Conservation (phyloP, 2,797 vertebrate genomes). For the Avahi laniger region DNA sequence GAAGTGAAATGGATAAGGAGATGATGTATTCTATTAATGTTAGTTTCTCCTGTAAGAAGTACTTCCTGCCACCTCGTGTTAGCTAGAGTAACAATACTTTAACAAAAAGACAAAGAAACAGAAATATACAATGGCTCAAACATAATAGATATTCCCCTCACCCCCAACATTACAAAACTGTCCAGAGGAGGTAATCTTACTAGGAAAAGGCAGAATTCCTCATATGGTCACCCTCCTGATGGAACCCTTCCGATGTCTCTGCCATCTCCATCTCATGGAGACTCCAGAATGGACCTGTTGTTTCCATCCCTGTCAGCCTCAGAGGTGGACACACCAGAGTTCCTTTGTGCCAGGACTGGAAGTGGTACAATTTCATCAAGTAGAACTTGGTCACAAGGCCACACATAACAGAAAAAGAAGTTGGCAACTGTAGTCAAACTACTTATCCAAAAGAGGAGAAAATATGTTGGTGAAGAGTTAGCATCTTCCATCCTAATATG, state of each 20-base stretch:
- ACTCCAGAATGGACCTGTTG: too few species aligned
- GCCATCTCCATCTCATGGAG: not conserved
- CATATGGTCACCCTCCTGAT: not conserved
- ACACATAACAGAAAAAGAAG: not conserved
- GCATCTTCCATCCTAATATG: not conserved
- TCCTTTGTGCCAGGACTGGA: not conserved
- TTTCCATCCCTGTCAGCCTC: not conserved
- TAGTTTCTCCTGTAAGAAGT: not conserved
- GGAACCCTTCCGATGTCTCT: not conserved
- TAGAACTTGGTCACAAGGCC: not conserved
- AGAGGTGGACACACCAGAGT: not conserved
- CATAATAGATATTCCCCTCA: not conserved
- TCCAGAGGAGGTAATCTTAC: not conserved
- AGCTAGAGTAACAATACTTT: not conserved
- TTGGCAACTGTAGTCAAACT: not conserved
- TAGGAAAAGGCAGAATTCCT: not conserved
- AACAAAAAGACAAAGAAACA: not conserved
- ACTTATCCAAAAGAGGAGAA: not conserved
- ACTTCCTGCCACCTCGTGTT: not conserved
- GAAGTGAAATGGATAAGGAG: not conserved
- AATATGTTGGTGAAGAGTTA: not conserved
- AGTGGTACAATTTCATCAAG: not conserved
- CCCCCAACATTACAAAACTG: not conserved
- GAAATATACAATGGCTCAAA: not conserved
- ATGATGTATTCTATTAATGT: not conserved